Evolutionary conservation across 2,888 invertebrate species (phyloP), one percentile per base, ranked within the genome.

Genomic region (Drosophila fulvimacula): DNA sequence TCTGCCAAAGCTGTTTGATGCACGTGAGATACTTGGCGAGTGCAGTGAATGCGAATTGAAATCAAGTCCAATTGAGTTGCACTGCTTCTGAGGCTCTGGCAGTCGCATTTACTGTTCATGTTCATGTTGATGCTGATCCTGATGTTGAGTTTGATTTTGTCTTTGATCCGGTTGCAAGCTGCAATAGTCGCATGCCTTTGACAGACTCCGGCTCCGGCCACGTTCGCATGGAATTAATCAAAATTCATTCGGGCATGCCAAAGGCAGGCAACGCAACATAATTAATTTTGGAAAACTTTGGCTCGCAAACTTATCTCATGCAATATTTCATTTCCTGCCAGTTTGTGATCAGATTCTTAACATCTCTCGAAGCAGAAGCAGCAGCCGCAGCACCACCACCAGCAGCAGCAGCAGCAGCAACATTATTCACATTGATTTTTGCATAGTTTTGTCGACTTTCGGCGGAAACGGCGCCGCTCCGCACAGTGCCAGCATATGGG

Each of bases 391-490:
- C 55, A 34, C 27, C 27, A 65, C 55, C 69, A 74, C n/a, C 19
- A 10, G 5, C 1, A 41, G 2, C 41, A 13, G 42, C 42, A 7
- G 24, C 32, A 30, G 58, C 55, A 34, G 32, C 27, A 65, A 58
- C 69, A 74, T 79, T 78, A 69, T 59, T 75, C 67, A 71, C 79
- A 62, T 63, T 74, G 76, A 71, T 77, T 76, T 78, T 78, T 64
- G 74, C 73, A 63, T 73, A 57, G 66, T 42, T 72, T 71, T 71
- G 32, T 44, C 51, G 63, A 60, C 36, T 27, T 36, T 24, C 34
- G 30, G 30, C 59, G 11, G 27, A 44, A 57, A 46, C 38, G 48
- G 56, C 51, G 69, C 41, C 13, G 27, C 59, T 52, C 39, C 53
- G 19, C 61, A 44, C 70, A 46, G 55, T 36, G 41, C 62, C 56